Percentiles rank a stretch among this genome's conserved stretches.
phyloP scores from a whole-genome alignment of 2,797 vertebrate species.

The Pangasius mekongensis region DNA sequence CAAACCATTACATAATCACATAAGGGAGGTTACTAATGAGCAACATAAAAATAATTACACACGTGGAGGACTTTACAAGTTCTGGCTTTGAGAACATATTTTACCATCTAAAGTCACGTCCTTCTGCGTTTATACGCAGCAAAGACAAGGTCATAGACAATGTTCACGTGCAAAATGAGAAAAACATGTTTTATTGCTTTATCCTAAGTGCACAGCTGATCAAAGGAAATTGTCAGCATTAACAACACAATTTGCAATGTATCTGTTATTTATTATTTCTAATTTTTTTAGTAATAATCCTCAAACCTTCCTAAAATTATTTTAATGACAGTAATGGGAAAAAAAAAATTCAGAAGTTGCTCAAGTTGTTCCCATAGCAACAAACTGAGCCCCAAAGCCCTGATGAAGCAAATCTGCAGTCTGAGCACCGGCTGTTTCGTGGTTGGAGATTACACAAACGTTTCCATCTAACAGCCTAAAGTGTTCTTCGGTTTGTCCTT shows the following conservation, averaged over 20 bases:
- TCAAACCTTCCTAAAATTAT: neutral
- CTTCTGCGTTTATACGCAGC: neutral
- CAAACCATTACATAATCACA: neutral
- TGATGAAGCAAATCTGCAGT: neutral
- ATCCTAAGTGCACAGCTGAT: neutral
- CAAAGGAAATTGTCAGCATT: neutral
- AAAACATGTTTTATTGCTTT: neutral
- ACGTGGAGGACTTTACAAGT: conserved; percentile 11
- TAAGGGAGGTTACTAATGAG: conserved; percentile 19
- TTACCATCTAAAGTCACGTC: conserved; percentile 17
- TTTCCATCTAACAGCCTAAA: neutral
- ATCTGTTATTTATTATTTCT: neutral
- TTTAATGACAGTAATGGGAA: neutral
- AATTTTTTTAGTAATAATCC: neutral
- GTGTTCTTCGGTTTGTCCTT: neutral
- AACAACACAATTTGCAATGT: neutral
- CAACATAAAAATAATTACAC: conserved; percentile 10
- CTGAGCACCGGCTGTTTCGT: neutral
- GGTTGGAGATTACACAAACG: neutral
- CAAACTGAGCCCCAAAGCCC: conserved; percentile 3
- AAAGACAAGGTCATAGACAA: neutral
- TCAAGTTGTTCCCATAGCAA: neutral
- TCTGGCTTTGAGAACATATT: neutral
- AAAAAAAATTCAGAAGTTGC: too few relatives aligned
- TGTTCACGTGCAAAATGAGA: conserved; percentile 9